These are phyloP conservation scores for Caenorhabditis briggsae DNA, from an alignment of 1,140 invertebrate genomes.

Conservation along the genomic window DNA sequence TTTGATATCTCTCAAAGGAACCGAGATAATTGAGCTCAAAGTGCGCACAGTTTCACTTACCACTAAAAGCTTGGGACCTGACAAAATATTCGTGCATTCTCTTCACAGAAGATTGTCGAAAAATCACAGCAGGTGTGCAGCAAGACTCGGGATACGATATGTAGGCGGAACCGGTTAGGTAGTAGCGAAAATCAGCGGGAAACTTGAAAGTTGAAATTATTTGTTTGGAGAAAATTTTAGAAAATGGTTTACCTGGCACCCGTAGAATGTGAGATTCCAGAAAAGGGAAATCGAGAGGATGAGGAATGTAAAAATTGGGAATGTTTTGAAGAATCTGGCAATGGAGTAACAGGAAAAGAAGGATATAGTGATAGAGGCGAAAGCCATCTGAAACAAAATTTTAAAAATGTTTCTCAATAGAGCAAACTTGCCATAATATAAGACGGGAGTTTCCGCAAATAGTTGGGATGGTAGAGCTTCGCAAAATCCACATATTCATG, in stretches of 20 bases:
- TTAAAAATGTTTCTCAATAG: not conserved
- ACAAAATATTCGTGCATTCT: not conserved
- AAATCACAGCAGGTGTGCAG: conserved; percentile 57
- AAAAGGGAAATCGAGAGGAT: not conserved
- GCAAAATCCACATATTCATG: conserved; percentile 43
- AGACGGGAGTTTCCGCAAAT: conserved; percentile 41
- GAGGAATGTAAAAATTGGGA: conserved; percentile 18
- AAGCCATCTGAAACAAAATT: conserved; percentile 15
- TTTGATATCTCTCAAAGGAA: too few relatives aligned
- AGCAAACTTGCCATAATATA: not conserved
- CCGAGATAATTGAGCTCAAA: too few relatives aligned
- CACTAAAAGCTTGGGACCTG: not conserved
- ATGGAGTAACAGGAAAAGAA: not conserved
- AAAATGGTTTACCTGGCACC: not conserved
- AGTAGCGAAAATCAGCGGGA: conserved; percentile 31
- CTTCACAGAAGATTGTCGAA: conserved; percentile 20
- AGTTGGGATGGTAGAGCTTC: conserved; percentile 54
- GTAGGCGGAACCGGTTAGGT: conserved; percentile 56
- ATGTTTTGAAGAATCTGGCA: not conserved
- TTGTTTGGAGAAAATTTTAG: not conserved
- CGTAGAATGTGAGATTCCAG: not conserved
- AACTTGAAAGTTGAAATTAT: conserved; percentile 39
- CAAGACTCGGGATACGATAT: conserved; percentile 53
- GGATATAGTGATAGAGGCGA: not conserved
- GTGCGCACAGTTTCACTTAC: not conserved